Base-by-base conservation (phyloP, 2,888 invertebrate genomes). In the Cryptus armator region DNA sequence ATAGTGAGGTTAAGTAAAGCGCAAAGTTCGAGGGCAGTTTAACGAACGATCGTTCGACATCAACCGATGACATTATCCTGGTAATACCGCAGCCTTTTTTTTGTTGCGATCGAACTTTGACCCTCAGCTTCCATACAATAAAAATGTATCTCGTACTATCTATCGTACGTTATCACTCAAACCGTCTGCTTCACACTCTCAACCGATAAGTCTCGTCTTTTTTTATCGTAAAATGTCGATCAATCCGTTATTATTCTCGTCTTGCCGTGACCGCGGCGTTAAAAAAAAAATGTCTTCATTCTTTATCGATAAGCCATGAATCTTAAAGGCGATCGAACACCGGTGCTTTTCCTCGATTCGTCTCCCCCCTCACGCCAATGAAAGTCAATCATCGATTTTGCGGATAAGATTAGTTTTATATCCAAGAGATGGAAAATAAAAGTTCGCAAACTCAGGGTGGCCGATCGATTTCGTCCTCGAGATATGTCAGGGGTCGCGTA, bases 401-500 rank as follows among this genome's bases (percentile, higher is more conserved):
- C n/a, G 56, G 29, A 48, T 12, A 37, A 32, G 46, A 3, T 29
- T 5, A 29, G 46, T 29, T 32, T 62, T 14, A 32, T 32, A n/a
- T 62, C 29, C 6, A 14, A 5, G 37, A n/a, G 59, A 78, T 46
- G 46, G 68, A 29, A n/a, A 32, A n/a, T 53, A n/a, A 53, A 29
- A 78, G 68, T 46, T 59, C 29, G 56, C 53, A 67, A 62, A 56
- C 19, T 19, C 66, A 76, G 32, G 51, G 66, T 59, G 79, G 67
- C 67, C 56, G 74, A 81, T 81, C 80, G 80, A 74, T 81, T 29
- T 32, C 12, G 44, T 74, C 32, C 67, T 67, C 74, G 67, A 56
- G 56, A 81, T 81, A 81, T 81, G 74, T 81, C 80, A 81, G 74
- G 74, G 67, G 56, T 56, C 67, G 59, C 51, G 46, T 68, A 74